Percentiles rank a stretch among this genome's conserved stretches.
phyloP scores from a whole-genome alignment of 1,140 invertebrate species.

The Zaprionus ghesquierei region DNA sequence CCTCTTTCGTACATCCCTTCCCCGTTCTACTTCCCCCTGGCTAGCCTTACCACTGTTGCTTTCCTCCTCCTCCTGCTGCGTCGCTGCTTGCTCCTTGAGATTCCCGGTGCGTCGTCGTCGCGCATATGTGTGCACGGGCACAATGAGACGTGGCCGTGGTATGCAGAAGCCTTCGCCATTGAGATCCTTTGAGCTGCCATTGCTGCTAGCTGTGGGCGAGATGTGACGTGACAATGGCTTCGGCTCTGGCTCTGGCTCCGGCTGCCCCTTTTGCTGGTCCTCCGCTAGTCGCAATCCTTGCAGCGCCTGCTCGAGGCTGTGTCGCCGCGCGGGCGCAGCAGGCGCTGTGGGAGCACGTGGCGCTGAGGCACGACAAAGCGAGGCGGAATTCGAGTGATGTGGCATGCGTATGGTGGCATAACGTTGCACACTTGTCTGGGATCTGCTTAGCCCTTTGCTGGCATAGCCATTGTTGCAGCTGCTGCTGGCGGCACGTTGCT shows the following conservation, averaged over 20 bases:
- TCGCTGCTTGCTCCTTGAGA: constrained; percentile 79
- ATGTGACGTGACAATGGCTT: too few relatives aligned
- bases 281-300: constrained; percentile 40
- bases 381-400: constrained; percentile 55
- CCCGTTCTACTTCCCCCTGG: not conserved
- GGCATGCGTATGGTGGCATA: constrained; percentile 72
- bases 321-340: constrained; percentile 14
- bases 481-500: not conserved
- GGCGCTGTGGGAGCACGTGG: not conserved
- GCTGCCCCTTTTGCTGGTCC: not conserved
- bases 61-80: constrained; percentile 16
- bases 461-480: not conserved
- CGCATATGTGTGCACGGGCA: constrained; percentile 93
- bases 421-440: constrained; percentile 62
- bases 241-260: too few relatives aligned
- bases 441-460: constrained; percentile 47
- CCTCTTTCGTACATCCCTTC: not conserved
- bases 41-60: constrained; percentile 53
- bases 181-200: constrained; percentile 74
- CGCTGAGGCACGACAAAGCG: constrained; percentile 21
- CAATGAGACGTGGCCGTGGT: constrained; percentile 91
- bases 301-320: constrained; percentile 61
- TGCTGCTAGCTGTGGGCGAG: constrained; percentile 59
- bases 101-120: constrained; percentile 90
- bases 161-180: constrained; percentile 88